Base-by-base conservation (phyloP, 2,797 vertebrate species). In the Falco berigora region DNA sequence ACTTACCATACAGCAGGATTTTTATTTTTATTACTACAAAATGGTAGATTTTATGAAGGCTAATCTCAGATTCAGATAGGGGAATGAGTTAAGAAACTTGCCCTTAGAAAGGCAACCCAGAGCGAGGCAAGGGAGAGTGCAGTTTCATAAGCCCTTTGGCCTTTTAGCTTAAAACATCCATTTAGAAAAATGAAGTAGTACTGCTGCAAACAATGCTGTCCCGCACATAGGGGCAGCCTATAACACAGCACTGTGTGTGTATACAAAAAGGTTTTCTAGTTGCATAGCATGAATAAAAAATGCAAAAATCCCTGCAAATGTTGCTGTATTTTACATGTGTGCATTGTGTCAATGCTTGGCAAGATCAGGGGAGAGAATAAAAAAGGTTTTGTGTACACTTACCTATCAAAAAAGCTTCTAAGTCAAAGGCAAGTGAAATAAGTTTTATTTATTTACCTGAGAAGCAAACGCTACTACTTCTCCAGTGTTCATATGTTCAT, bases 401-500 rank as follows among this genome's bases (percentile, higher is more conserved):
- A 18, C 0, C 3, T 75, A 42, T 42, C 32, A 40, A 68, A 68
- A 92, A 90, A 72, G 28, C 8, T 21, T 68, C 32, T 7, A 72
- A 55, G 30, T 71, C 53, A 88, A 53, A 72, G 53, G 7, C 14
- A 69, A 63, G 20, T 36, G 28, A 86, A 79, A 8, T 20, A 73
- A 56, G 46, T 27, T 18, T 62, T 49, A 67, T 74, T 63, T 50
- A 58, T 82, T 97, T 89, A 99, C 99, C 98, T 99, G 98, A 58
- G 98, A 98, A 79, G 99, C 98, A 97, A 99, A 98, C 27, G 98
- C 98, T 47, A 99, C 98, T 38, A 99, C 76, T 79, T 99, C 99
- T 58, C 99, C 98, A 1, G 98, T 98, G 91, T 83, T 98, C 99
- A 99, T 99, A 10, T 98, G 98, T 14, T 99, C 98, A 20, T 99